These are phyloP conservation scores for Pan troglodytes DNA, from an alignment of 2,113 vertebrate species.

Conservation along the genomic window NHGRI_mPanTro3-v2.1_pri NC_072414.2:88791001-88791500, in stretches of 20 bases:
- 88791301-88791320: slow-evolving; percentile 26
- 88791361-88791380: neutral
- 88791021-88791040: neutral
- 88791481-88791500: neutral
- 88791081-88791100: slow-evolving; percentile 22
- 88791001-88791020: neutral
- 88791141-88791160: slow-evolving; percentile 7
- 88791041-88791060: slow-evolving; percentile 1
- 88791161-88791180: slow-evolving; percentile 13
- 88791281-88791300: neutral
- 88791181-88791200: slow-evolving; percentile 1
- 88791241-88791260: neutral
- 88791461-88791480: neutral
- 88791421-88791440: neutral
- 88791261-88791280: slow-evolving; percentile 38
- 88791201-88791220: slow-evolving; percentile 16
- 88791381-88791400: neutral
- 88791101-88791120: slow-evolving; percentile 54
- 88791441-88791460: neutral
- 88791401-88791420: accelerated
- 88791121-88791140: neutral
- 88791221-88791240: neutral
- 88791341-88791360: neutral
- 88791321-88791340: neutral
- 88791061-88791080: neutral